phyloP scores from a whole-genome alignment of 1,140 invertebrate genomes.

The Onthophagus taurus region DNA sequence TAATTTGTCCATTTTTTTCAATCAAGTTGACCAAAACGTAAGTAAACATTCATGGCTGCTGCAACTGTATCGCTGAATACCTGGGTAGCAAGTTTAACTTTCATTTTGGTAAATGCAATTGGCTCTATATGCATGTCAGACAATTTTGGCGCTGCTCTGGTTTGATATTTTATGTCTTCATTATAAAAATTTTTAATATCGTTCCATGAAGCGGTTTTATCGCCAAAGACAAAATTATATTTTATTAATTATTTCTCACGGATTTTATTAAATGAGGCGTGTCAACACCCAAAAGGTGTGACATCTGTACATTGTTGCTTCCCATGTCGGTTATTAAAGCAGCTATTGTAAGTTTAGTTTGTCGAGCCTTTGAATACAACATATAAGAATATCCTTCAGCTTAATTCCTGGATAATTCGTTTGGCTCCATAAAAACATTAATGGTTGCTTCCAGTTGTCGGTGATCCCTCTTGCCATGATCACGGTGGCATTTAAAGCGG shows the following conservation, averaged over 20 bases:
- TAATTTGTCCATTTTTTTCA: conserved; percentile 3
- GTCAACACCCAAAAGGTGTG: too few relatives aligned
- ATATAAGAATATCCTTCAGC: too few relatives aligned
- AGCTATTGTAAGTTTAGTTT: too few relatives aligned
- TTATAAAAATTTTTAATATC: conserved; percentile 10
- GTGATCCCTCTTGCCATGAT: conserved; percentile 21
- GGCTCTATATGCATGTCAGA: conserved; percentile 27
- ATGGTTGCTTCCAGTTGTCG: conserved; percentile 25
- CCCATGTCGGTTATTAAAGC: too few relatives aligned
- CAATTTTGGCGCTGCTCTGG: conserved; percentile 21
- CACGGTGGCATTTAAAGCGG: conserved; percentile 3
- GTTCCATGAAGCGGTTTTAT: neutral
- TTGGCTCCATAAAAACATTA: conserved; percentile 21
- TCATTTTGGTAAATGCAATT: conserved; percentile 30
- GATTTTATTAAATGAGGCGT: conserved; percentile 22
- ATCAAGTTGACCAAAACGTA: neutral
- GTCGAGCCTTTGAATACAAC: conserved; percentile 13
- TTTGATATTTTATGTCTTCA: conserved; percentile 12
- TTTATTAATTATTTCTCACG: conserved; percentile 21
- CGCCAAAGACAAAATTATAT: conserved; percentile 13
- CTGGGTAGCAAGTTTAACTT: conserved; percentile 28
- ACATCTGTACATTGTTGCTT: too few relatives aligned
- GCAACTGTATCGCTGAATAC: conserved; percentile 25
- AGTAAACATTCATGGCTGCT: conserved; percentile 20
- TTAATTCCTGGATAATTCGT: conserved; percentile 14